phyloP scores from a whole-genome alignment of 2,888 invertebrate species.

The Cheilosia impressa region DNA sequence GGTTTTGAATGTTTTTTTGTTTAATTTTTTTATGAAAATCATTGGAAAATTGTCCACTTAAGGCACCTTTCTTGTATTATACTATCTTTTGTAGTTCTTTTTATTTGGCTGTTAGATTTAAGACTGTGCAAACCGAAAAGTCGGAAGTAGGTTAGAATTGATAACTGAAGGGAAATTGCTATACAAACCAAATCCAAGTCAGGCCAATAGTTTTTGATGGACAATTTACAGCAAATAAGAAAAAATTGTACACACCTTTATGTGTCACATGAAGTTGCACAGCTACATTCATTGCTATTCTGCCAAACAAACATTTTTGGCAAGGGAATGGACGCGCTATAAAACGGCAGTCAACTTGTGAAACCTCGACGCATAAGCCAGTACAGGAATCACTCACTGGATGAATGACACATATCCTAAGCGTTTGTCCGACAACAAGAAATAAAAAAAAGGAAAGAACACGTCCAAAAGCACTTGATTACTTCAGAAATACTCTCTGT shows the following conservation, averaged over 20 bases:
- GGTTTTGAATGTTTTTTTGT: neutral
- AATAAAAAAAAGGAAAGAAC: slow-evolving; percentile 24
- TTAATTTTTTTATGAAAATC: slow-evolving; percentile 10
- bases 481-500: slow-evolving; percentile 47
- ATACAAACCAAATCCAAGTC: too few species aligned
- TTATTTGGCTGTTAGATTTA: too few species aligned
- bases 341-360: slow-evolving; percentile 27
- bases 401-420: slow-evolving; percentile 64
- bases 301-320: neutral
- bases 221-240: too few species aligned
- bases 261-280: too few species aligned
- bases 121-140: too few species aligned
- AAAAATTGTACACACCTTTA: too few species aligned
- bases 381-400: slow-evolving; percentile 24
- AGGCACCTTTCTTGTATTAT: neutral
- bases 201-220: too few species aligned
- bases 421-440: slow-evolving; percentile 27
- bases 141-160: too few species aligned
- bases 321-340: neutral
- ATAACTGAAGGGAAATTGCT: too few species aligned
- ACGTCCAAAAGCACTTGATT: slow-evolving; percentile 54
- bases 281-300: neutral
- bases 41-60: slow-evolving; percentile 21
- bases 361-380: slow-evolving; percentile 59
- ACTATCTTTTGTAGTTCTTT: too few species aligned